Evolutionary conservation across 2,888 invertebrate species (phyloP), one percentile per base, ranked within the genome.

Genomic region (Netelia melanura): DNA sequence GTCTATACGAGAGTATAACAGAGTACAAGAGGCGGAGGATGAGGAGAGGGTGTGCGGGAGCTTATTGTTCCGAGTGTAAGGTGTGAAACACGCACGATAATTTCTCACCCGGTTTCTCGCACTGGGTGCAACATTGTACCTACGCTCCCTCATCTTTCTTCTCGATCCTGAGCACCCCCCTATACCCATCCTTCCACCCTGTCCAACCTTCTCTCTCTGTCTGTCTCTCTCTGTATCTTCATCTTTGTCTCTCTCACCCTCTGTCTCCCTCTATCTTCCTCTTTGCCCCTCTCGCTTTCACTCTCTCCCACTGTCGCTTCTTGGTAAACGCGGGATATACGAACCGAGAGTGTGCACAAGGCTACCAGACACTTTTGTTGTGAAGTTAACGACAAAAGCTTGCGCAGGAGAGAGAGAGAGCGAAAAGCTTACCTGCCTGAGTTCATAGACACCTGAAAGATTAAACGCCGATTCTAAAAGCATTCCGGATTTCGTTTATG

Each of bases 61-160:
- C 75, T 84, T 84, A 86, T 86, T 86, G 86, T 86, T 86, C 78
- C 62, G 77, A 62, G 71, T 76, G 84, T 80, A 86, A 81, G 71
- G 81, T 81, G 84, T 84, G 84, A 81, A 84, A 84, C 81, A 84
- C 84, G 80, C 84, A 84, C 86, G 82, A 84, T 81, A 86, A 86
- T 86, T 84, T 82, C 84, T 84, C 83, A 86, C 82, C 71, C 78
- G 62, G 78, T 76, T 72, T 74, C 74, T 74, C 64, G 61, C 68
- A 71, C 64, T 75, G 58, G 74, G 75, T 68, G 21, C 65, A 38
- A n/a, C 25, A 5, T 10, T n/a, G 48, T 75, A 52, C 14, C 21
- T 58, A 14, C 62, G n/a, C 21, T 48, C 48, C 9, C 68, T 61
- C 77, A 78, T 78, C 61, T 78, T 78, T 78, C 68, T 78, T 78